Percentiles rank a stretch among this genome's conserved stretches.
phyloP scores from a whole-genome alignment of 2,113 vertebrate genomes.

The Gorsachius goisagi region DNA sequence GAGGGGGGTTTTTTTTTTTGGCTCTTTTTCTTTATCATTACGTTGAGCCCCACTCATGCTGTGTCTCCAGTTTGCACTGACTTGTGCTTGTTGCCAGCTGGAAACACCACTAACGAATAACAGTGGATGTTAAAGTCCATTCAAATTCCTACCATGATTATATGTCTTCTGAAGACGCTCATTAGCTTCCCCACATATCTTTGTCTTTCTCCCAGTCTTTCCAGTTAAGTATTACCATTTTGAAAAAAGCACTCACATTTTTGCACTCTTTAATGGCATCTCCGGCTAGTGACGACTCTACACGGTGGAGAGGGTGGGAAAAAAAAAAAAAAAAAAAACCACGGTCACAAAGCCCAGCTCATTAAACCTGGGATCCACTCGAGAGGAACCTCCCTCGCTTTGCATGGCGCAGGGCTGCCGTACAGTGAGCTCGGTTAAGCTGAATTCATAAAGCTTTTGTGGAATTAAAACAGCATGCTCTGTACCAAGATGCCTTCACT shows the following conservation, averaged over 20 bases:
- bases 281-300: background rate
- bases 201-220: background rate
- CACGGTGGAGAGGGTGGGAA: background rate
- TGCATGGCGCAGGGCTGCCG: background rate
- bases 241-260: background rate
- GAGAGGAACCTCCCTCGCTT: background rate
- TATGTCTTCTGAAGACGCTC: background rate
- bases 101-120: constrained; percentile 43
- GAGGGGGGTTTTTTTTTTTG: constrained; percentile 58
- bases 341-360: background rate
- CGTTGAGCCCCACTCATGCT: constrained; percentile 10
- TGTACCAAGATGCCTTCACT: constrained; percentile 68
- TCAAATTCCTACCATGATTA: constrained; percentile 53
- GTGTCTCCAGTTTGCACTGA: constrained; percentile 35
- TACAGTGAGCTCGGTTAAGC: background rate
- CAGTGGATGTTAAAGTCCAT: constrained; percentile 60
- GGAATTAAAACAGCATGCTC: constrained; percentile 65
- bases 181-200: background rate
- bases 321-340: background rate
- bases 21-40: constrained; percentile 58
- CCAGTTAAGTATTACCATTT: background rate
- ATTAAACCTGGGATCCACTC: background rate
- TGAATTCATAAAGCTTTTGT: constrained; percentile 33
- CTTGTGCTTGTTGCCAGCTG: constrained; percentile 52
- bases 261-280: background rate